Evolutionary conservation across 2,888 invertebrate genomes (phyloP).

Genomic region (Branchipolynoe longqiensis): DNA sequence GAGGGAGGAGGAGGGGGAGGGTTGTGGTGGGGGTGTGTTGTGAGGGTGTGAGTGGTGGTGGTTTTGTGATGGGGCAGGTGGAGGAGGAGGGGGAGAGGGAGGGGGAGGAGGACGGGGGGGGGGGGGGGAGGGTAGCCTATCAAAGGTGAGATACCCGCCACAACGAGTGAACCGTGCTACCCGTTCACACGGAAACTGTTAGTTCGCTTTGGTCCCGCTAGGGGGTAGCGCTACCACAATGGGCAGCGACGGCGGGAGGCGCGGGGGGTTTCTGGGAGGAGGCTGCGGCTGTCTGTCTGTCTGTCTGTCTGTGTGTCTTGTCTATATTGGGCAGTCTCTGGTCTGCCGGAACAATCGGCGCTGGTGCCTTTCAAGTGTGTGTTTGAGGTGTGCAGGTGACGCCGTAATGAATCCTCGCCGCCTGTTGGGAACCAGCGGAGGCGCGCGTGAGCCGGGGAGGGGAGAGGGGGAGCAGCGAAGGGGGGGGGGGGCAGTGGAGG

Average conservation of each 20-base stretch:
- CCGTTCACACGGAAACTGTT: slow-evolving; percentile 37
- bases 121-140: too few relatives aligned
- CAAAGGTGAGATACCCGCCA: slow-evolving; percentile 43
- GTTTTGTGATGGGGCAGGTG: too few relatives aligned
- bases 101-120: too few relatives aligned
- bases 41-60: too few relatives aligned
- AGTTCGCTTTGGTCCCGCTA: slow-evolving; percentile 9
- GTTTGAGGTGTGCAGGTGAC: slow-evolving; percentile 25
- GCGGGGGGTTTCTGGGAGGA: too few relatives aligned
- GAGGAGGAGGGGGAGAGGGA: too few relatives aligned
- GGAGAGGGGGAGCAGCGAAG: not conserved
- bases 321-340: not conserved
- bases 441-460: not conserved
- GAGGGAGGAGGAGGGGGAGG: too few relatives aligned
- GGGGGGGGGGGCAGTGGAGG: not conserved
- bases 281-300: too few relatives aligned
- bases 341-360: not conserved
- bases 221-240: slow-evolving; percentile 10
- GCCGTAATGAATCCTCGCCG: slow-evolving; percentile 18
- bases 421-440: not conserved
- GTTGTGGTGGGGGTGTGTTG: too few relatives aligned
- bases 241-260: too few relatives aligned
- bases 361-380: slow-evolving; percentile 13
- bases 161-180: slow-evolving; percentile 15
- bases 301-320: too few relatives aligned